Base-by-base conservation (phyloP, 2,797 vertebrate genomes). In the Sternarchorhynchus goeldii region DNA sequence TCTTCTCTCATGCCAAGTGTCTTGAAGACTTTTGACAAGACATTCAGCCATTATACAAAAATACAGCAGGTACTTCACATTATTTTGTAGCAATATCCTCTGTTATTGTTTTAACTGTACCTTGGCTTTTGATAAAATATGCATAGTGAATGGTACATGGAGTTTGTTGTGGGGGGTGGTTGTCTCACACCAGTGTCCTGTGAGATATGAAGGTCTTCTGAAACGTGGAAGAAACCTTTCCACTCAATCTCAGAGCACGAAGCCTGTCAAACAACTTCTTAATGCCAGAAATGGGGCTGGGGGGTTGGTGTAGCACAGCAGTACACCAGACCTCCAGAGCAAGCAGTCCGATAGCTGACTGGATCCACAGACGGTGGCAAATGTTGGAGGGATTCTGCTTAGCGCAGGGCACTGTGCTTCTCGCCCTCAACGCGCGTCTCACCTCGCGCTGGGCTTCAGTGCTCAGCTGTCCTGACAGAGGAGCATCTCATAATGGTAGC, bases 321-420 rank as follows among this genome's bases (percentile, higher is more conserved):
- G 25, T 25, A 25, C 25, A 25, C 25, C 25, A 14, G 39, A 50
- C 45, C 45, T 64, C 82, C 74, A 8, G 29, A 69, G 78, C 78
- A 55, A 73, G 62, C 65, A 67, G 25, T 16, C 36, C 73, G 71
- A 86, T 66, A 68, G 76, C 59, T 67, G 77, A 77, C 82, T 81
- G 83, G 79, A 72, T 73, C 73, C 59, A 83, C 78, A 63, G 14
- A 76, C 29, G 12, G 62, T 75, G 71, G 56, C 76, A 86, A 85
- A 84, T 85, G 82, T 83, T 83, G 84, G 60, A 83, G 56, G 21
- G 39, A 12, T 14, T 16, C 67, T 21, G 32, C 81, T 78, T 74
- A 64, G 70, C 63, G 39, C 36, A 58, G 73, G 39, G 65, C 60
- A 29, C 50, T 20, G 31, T 36, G 41, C 34, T 50, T 29, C 60